A percentile compares a stretch with the other conserved stretches of the same genome.
Evolutionary conservation across 2,888 invertebrate genomes (phyloP).

Genomic region (Junonia oenone): DNA sequence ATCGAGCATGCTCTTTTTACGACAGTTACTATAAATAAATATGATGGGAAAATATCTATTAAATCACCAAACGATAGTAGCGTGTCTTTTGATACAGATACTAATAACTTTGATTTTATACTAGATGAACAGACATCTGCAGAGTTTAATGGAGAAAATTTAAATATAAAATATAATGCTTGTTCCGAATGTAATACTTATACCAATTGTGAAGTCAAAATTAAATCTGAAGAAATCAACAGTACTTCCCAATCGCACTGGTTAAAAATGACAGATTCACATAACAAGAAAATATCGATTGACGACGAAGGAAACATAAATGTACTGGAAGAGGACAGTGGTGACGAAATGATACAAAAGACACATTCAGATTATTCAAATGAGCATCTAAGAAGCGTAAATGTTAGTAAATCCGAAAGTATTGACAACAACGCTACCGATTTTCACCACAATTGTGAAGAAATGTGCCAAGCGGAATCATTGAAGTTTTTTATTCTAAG

Average conservation of each 20-base stretch:
- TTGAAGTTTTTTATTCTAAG: slow-evolving; percentile 55
- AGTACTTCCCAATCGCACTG: slow-evolving; percentile 44
- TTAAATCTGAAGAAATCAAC: slow-evolving; percentile 39
- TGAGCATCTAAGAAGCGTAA: slow-evolving; percentile 26
- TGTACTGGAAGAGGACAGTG: slow-evolving; percentile 41
- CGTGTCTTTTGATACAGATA: slow-evolving; percentile 42
- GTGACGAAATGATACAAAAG: slow-evolving; percentile 30
- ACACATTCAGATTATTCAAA: slow-evolving; percentile 33
- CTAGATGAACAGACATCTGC: slow-evolving; percentile 54
- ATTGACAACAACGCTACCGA: slow-evolving; percentile 29
- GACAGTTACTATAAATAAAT: slow-evolving; percentile 66
- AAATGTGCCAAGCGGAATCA: slow-evolving; percentile 50
- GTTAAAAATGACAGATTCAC: slow-evolving; percentile 64
- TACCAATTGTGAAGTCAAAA: slow-evolving; percentile 52
- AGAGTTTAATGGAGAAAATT: slow-evolving; percentile 50
- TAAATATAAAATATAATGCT: slow-evolving; percentile 52
- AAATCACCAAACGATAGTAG: slow-evolving; percentile 56
- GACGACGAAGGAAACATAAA: slow-evolving; percentile 57
- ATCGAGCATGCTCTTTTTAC: slow-evolving; percentile 76
- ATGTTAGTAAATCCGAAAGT: background rate
- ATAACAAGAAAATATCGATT: slow-evolving; percentile 49
- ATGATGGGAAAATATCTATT: slow-evolving; percentile 46
- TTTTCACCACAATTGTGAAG: slow-evolving; percentile 51
- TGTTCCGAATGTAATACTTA: slow-evolving; percentile 50
- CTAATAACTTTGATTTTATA: slow-evolving; percentile 50